Evolutionary conservation across 2,888 invertebrate genomes (phyloP), one percentile per base, ranked within the genome.

Genomic region (Volucella inanis): DNA sequence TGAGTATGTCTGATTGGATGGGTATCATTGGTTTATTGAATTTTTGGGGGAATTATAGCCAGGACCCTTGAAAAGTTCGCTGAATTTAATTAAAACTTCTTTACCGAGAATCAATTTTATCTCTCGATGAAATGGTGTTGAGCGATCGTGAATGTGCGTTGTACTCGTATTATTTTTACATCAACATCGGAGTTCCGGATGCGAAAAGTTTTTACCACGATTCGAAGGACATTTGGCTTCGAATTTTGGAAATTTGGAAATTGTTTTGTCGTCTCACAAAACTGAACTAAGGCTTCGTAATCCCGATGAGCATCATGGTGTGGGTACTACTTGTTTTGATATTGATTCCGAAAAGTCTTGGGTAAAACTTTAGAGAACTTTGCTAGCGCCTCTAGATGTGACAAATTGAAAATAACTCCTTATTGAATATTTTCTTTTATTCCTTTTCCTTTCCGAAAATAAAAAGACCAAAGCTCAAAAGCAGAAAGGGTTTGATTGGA

Each of bases 51-150:
- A 31, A 31, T 31, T 31, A 31, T 6, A 31, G 31, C 31, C 31
- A 43, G 43, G 45, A 47, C 47, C 45, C 45, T 14, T 10, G 14
- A 47, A 22, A 50, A 43, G 9, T 38, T 52, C 10, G 15, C 41
- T 43, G 61, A 68, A 76, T 68, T 76, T 67, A 67, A 68, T 68
- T 76, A 61, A 76, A 76, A 68, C 41, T 75, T 67, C 50, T 43
- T 12, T 10, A 8, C 54, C 45, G 38, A 12, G 59, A 67, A 59
- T 76, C 50, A 59, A 61, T 76, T 67, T 76, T 59, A 61, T 10
- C 45, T 52, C 59, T 38, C n/a, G 10, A 22, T 31, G 31, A n/a
- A n/a, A 50, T 8, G 41, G 8, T 11, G 64, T 4, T 65, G 47
- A 3, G 22, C 31, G 31, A 6, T 8, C 3, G 39, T 14, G 39